These are phyloP conservation scores for Acrocephalus scirpaceus DNA, from an alignment of 2,797 vertebrate genomes.

Conservation along the genomic window DNA sequence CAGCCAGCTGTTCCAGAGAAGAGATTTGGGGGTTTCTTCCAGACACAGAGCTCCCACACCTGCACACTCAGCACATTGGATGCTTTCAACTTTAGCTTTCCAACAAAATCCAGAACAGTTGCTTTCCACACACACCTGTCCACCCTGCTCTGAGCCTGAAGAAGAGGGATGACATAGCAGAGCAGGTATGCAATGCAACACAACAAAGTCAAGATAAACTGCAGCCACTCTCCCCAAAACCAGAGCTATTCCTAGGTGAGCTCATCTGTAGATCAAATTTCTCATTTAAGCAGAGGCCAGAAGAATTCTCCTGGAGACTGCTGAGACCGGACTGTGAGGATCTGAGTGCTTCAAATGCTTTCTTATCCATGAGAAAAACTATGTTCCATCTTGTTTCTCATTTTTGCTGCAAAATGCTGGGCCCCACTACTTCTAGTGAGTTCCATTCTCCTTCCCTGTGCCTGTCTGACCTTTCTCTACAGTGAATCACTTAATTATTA, in stretches of 20 bases:
- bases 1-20: not conserved
- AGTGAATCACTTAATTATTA: conserved; percentile 38
- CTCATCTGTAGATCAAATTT: not conserved
- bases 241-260: not conserved
- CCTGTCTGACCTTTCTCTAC: conserved; percentile 26
- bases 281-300: not conserved
- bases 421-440: not conserved
- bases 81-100: not conserved
- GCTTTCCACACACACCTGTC: not conserved
- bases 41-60: not conserved
- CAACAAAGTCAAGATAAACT: not conserved
- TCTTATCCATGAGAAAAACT: not conserved
- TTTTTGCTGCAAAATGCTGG: not conserved
- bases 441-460: not conserved
- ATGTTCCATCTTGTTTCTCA: not conserved
- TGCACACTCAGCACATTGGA: not conserved
- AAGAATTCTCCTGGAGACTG: not conserved
- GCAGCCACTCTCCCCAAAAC: not conserved
- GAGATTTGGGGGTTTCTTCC: not conserved
- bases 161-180: not conserved
- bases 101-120: not conserved
- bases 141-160: not conserved
- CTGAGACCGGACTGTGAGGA: not conserved
- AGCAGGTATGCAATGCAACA: not conserved
- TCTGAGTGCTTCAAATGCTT: not conserved